Base-by-base conservation (phyloP, 2,113 vertebrate genomes). In the Gadus chalcogrammus region DNA sequence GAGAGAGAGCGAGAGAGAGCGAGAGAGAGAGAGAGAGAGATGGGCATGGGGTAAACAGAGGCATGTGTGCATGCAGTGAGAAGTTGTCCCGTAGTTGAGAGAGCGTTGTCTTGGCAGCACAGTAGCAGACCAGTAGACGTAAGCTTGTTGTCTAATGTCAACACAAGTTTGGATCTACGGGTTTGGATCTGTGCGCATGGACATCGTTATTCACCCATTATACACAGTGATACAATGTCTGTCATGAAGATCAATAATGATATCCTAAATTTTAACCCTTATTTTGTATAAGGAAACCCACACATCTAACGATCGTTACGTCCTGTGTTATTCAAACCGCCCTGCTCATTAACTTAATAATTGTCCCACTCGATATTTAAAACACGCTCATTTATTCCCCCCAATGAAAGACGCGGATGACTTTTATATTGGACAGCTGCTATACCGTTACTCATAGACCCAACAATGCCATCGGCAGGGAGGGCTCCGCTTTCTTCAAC, bases 141-240 rank as follows among this genome's bases (percentile, higher is more conserved):
- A 93, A 96, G 93, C 95, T 97, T 97, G 95, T 96, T 94, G 81
- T 87, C n/a, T 85, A 82, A 87, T 9, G 88, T 84, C 90, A 95
- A 82, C 95, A 96, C 94, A 97, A 96, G 94, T 95, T 97, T 94
- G 94, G 95, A 96, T 97, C 94, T 97, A 97, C 94, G 94, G 95
- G 95, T 97, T 96, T 89, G 93, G 87, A 94, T 91, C 94, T 90
- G 90, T 89, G 87, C 93, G 94, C 94, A 48, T 88, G 81, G 76
- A 5, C 72, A 72, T 75, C 67, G 59, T 89, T 91, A 89, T 79
- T 65, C 62, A 28, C 11, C 16, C 28, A 31, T 35, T 64, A 24
- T 35, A 35, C 62, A 35, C 27, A 35, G 27, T 15, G 5, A 62
- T 13, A 24, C 24, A 62, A 24, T 27, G 24, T 4, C 1, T 61